These are phyloP conservation scores for Thumatha senex DNA, from an alignment of 2,888 invertebrate genomes.

Conservation along the genomic window DNA sequence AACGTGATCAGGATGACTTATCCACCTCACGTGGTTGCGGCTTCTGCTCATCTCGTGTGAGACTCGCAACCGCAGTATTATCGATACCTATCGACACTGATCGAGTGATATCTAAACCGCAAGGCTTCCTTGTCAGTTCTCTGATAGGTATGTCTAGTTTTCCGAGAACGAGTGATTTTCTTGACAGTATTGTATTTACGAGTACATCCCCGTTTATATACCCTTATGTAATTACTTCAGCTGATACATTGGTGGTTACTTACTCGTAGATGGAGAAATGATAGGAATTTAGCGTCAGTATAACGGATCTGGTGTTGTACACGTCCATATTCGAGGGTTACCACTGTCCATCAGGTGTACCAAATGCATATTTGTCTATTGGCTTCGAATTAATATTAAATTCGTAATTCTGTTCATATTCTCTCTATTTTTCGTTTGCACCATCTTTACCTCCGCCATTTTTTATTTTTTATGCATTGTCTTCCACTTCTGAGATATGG, in stretches of 20 bases:
- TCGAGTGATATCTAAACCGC: constrained; percentile 38
- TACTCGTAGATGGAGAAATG: no score
- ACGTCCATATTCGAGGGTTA: no score
- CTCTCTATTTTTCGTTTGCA: no score
- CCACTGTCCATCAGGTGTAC: no score
- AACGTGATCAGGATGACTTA: constrained; percentile 20
- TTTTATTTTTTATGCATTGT: no score
- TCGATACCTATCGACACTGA: constrained; percentile 27
- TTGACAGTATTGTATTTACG: not conserved
- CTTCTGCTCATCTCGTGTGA: constrained; percentile 14
- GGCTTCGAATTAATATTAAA: no score
- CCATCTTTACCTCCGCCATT: no score
- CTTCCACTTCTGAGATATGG: no score
- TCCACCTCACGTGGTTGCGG: constrained; percentile 12
- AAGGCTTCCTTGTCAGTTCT: constrained; percentile 30
- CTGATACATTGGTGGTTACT: not conserved
- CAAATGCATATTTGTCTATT: no score
- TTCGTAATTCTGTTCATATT: no score
- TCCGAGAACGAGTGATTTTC: constrained; percentile 23
- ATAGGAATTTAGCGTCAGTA: no score
- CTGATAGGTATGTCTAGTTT: constrained; percentile 18
- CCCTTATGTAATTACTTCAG: not conserved
- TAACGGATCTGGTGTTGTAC: no score
- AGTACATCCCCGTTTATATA: not conserved
- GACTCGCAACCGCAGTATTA: constrained; percentile 29